A percentile compares a stretch with the other conserved stretches of the same genome.
Evolutionary conservation across 2,888 invertebrate species (phyloP).

Genomic region (Rhynchonema sp.): DNA sequence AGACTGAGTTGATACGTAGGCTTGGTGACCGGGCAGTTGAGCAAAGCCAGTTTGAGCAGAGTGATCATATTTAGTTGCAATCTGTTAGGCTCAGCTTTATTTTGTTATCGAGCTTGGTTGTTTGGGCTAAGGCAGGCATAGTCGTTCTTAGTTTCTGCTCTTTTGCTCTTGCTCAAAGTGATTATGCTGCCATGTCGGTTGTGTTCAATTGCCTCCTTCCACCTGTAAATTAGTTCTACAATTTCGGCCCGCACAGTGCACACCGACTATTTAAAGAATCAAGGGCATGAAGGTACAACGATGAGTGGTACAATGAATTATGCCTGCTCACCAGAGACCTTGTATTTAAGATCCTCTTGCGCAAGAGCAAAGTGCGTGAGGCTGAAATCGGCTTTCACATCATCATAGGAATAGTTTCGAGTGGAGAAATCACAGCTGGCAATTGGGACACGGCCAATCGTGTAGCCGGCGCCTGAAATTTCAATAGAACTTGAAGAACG

Average conservation of each 20-base stretch:
- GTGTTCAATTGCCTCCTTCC: too few species aligned
- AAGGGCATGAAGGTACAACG: too few species aligned
- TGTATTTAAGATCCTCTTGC: constrained; percentile 47
- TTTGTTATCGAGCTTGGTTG: neutral
- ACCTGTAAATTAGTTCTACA: too few species aligned
- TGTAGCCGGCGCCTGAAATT: constrained; percentile 58
- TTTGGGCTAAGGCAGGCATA: too few species aligned
- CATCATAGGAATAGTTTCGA: constrained; percentile 56
- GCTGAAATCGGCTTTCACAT: constrained; percentile 36
- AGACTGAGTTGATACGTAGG: neutral
- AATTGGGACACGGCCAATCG: constrained; percentile 57
- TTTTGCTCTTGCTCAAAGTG: too few species aligned
- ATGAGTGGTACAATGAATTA: too few species aligned
- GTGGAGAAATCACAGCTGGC: constrained; percentile 70
- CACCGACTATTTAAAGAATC: too few species aligned
- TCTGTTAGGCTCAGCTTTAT: neutral
- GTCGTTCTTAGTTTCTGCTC: too few species aligned
- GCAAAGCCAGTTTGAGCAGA: neutral
- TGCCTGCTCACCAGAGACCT: too few species aligned
- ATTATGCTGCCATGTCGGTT: too few species aligned
- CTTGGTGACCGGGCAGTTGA: neutral
- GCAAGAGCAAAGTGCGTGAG: constrained; percentile 46
- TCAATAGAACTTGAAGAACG: too few species aligned
- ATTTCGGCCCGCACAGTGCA: too few species aligned
- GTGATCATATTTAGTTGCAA: neutral